phyloP scores from a whole-genome alignment of 2,888 invertebrate genomes.

The Rhagium mordax region DNA sequence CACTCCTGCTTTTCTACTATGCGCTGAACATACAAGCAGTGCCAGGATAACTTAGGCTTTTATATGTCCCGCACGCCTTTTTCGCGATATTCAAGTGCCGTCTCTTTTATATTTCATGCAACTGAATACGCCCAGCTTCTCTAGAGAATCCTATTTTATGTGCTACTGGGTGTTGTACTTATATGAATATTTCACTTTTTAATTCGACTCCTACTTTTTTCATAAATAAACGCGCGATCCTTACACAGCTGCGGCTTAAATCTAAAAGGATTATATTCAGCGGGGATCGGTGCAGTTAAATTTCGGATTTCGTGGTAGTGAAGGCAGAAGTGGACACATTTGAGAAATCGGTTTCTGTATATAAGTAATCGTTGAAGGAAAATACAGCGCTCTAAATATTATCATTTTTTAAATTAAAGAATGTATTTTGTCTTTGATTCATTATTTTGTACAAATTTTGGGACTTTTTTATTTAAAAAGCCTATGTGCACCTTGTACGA shows the following conservation, averaged over 20 bases:
- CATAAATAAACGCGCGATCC: slow-evolving; percentile 21
- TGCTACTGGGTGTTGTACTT: slow-evolving; percentile 26
- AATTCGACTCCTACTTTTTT: slow-evolving; percentile 27
- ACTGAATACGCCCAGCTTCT: slow-evolving; percentile 9
- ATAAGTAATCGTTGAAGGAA: too few relatives aligned
- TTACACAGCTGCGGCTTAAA: not conserved
- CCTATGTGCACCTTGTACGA: too few relatives aligned
- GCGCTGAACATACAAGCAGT: not conserved
- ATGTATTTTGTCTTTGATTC: too few relatives aligned
- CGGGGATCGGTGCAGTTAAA: not conserved
- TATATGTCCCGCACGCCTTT: slow-evolving; percentile 6
- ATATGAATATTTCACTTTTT: slow-evolving; percentile 27
- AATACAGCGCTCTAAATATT: too few relatives aligned
- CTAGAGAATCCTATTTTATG: slow-evolving; percentile 24
- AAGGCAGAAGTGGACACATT: too few relatives aligned
- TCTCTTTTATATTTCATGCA: slow-evolving; percentile 22
- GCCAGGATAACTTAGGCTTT: not conserved
- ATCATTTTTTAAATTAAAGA: too few relatives aligned
- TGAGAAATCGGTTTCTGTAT: too few relatives aligned
- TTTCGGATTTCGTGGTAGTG: not conserved
- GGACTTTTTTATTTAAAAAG: too few relatives aligned
- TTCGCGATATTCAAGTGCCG: not conserved
- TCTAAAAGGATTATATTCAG: not conserved
- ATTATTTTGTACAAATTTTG: too few relatives aligned
- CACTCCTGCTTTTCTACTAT: not conserved